A percentile compares a stretch with the other conserved stretches of the same genome.
Evolutionary conservation across 2,113 vertebrate species (phyloP).

Genomic region (Rhabdornis inornatus): DNA sequence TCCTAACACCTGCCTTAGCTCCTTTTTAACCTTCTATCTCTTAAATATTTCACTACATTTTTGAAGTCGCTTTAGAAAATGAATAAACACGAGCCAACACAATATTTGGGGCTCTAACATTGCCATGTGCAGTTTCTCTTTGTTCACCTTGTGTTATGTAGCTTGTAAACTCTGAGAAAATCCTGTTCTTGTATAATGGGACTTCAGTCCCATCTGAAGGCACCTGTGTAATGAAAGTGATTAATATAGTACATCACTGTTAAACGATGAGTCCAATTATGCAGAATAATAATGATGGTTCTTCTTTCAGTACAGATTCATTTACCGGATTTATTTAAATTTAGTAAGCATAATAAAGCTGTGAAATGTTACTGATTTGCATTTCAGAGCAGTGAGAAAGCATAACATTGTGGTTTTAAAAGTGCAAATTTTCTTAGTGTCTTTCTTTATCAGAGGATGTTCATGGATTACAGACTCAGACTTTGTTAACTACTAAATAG

Average conservation of each 20-base stretch:
- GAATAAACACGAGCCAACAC: neutral
- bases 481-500: neutral
- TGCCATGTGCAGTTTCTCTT: neutral
- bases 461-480: neutral
- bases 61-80: neutral
- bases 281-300: neutral
- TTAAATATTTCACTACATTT: neutral
- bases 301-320: neutral
- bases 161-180: neutral
- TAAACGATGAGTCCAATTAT: neutral
- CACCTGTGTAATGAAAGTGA: neutral
- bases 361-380: neutral
- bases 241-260: neutral
- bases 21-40: neutral
- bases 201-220: neutral
- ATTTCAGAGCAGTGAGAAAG: constrained; percentile 11
- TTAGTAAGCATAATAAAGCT: neutral
- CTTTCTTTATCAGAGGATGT: neutral
- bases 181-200: neutral
- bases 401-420: neutral
- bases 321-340: neutral
- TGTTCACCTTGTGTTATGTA: neutral
- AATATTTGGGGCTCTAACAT: neutral
- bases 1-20: neutral
- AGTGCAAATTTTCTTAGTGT: neutral